phyloP scores from a whole-genome alignment of 2,888 invertebrate species.

The Caenorhabditis sulstoni region DNA sequence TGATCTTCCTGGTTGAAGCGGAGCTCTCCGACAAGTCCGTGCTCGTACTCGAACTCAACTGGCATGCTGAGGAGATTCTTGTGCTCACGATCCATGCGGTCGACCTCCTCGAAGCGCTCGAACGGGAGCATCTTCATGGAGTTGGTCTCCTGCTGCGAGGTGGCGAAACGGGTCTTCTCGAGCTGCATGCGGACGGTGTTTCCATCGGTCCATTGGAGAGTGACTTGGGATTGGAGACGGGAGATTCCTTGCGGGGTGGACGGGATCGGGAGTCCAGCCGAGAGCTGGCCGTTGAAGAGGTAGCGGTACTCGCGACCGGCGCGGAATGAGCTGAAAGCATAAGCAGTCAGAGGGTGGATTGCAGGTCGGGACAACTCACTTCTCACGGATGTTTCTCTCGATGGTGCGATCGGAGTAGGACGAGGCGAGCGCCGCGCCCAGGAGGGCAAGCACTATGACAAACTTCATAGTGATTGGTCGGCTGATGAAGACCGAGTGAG shows the following conservation, averaged over 20 bases:
- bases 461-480: slow-evolving; percentile 59
- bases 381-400: slow-evolving; percentile 50
- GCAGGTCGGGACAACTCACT: slow-evolving; percentile 14
- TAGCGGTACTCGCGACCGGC: slow-evolving; percentile 66
- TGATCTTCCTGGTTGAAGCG: slow-evolving; percentile 67
- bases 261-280: slow-evolving; percentile 71
- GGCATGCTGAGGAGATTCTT: slow-evolving; percentile 59
- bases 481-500: slow-evolving; percentile 45
- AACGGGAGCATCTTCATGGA: slow-evolving; percentile 54
- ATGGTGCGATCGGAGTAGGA: slow-evolving; percentile 39
- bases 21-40: slow-evolving; percentile 65
- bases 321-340: slow-evolving; percentile 62
- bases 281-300: slow-evolving; percentile 68
- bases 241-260: slow-evolving; percentile 69
- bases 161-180: slow-evolving; percentile 62
- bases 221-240: slow-evolving; percentile 70
- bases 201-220: slow-evolving; percentile 66
- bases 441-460: slow-evolving; percentile 55
- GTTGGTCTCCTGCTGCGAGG: slow-evolving; percentile 61
- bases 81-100: slow-evolving; percentile 47
- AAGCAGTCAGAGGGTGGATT: too few species aligned
- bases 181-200: slow-evolving; percentile 63
- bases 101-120: slow-evolving; percentile 58
- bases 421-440: slow-evolving; percentile 57
- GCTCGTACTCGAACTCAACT: slow-evolving; percentile 62